Percentiles rank a stretch among this genome's conserved stretches.
Evolutionary conservation across 2,797 vertebrate genomes (phyloP).

Genomic region (Periparus ater): DNA sequence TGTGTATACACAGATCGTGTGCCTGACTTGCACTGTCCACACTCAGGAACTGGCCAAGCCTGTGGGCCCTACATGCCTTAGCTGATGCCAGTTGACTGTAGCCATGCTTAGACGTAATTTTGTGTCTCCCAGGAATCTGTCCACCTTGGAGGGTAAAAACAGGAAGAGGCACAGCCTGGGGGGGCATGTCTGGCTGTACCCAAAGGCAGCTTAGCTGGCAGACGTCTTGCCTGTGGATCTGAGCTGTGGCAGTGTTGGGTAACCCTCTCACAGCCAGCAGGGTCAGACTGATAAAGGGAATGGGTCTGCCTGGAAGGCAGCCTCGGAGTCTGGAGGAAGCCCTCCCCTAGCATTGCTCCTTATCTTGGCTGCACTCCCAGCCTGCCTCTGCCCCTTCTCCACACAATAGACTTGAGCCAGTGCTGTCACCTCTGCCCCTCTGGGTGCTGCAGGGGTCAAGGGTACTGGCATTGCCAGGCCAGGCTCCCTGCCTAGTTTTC

Average conservation of each 20-base stretch:
- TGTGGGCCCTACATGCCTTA: neutral
- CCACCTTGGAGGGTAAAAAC: neutral
- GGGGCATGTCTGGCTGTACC: neutral
- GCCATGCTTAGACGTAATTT: neutral
- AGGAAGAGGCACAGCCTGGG: neutral
- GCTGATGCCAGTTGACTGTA: neutral
- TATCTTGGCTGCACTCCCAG: neutral
- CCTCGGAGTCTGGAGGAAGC: neutral
- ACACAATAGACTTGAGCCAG: neutral
- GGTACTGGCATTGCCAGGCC: neutral
- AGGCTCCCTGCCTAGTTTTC: neutral
- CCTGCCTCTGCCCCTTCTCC: neutral
- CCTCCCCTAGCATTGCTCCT: neutral
- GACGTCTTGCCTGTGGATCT: neutral
- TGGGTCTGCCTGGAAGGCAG: neutral
- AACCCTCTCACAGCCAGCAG: neutral
- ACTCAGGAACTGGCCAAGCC: neutral
- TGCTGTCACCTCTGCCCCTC: neutral
- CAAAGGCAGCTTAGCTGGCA: neutral
- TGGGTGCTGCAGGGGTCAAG: fast-evolving
- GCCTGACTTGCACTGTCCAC: fast-evolving
- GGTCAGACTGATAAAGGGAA: neutral
- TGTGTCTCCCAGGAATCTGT: neutral
- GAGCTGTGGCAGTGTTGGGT: neutral
- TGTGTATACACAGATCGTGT: fast-evolving